Conservation (phyloP, 2,888 invertebrate species). For the Parnassius smintheus region DNA sequence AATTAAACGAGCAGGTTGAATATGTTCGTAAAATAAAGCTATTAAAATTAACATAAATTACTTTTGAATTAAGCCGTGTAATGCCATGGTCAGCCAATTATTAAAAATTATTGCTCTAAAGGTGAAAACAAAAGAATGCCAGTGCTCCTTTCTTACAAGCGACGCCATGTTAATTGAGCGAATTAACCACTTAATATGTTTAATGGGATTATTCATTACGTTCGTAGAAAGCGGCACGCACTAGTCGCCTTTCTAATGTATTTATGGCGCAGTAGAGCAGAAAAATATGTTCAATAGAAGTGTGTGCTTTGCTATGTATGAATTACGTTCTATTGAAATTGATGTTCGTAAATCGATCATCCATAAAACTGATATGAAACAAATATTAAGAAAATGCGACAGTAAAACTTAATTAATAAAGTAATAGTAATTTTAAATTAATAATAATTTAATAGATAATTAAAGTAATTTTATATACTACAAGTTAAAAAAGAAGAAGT, state of each 20-base stretch:
- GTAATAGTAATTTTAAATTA: too few relatives aligned
- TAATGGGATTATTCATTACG: constrained; percentile 28
- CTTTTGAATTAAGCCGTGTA: constrained; percentile 1
- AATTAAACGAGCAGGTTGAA: not conserved
- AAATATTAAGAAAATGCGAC: too few relatives aligned
- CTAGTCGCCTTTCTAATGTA: constrained; percentile 18
- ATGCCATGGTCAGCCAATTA: constrained; percentile 1
- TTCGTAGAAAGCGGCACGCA: constrained; percentile 21
- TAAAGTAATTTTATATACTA: too few relatives aligned
- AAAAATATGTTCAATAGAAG: constrained; percentile 6
- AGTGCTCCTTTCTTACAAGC: constrained; percentile 6
- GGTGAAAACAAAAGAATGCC: constrained; percentile 5
- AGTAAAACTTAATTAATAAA: too few relatives aligned
- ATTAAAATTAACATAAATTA: constrained; percentile 4
- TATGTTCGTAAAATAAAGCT: constrained; percentile 12
- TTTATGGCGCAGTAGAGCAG: constrained; percentile 20
- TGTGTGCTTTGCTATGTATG: constrained; percentile 7
- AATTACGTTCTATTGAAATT: constrained; percentile 1
- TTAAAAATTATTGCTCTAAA: not conserved
- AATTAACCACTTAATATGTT: constrained; percentile 31
- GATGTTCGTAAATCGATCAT: not conserved
- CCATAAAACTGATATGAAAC: too few relatives aligned
- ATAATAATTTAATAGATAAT: too few relatives aligned
- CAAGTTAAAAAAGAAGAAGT: too few relatives aligned
- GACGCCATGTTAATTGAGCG: constrained; percentile 25